Evolutionary conservation across 2,888 invertebrate species (phyloP), one percentile per base, ranked within the genome.

Genomic region (Tenthredo amoena): DNA sequence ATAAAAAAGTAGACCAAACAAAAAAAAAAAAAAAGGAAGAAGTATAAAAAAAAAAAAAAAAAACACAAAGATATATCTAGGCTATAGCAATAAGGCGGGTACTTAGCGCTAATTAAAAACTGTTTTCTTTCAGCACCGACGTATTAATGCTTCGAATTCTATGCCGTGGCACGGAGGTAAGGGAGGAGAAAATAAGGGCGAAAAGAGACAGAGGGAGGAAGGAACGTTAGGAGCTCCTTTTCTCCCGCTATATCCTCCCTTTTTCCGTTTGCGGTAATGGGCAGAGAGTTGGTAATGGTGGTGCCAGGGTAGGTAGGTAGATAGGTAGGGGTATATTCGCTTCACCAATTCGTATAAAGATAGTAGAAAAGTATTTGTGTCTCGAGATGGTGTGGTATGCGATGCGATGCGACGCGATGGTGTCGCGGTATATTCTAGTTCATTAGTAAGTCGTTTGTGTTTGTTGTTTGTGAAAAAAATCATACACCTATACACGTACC

Each of bases 51-150:
- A 65, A 12, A 31, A 12, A 31, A 26, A 65, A 15, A 31, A 26
- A 65, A 65, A 65, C 12, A 34, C 12, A 31, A 5, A 68, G 10
- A 68, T 15, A 26, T 26, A 68, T 26, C 34, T 31, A 68, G 68
- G 68, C 31, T 31, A 34, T 31, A 68, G 26, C 26, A 68, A 68
- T 31, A 68, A 68, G 31, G 76, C 31, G 58, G 74, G 83, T 86
- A 87, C 87, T 88, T 87, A 86, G 77, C 81, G 84, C 88, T 90
- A 89, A 90, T 88, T 88, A 89, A 89, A 87, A 88, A 89, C 87
- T 88, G 87, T 88, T 91, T 90, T 88, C 90, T 89, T 40, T 37
- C 50, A 65, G 79, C 79, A 74, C 72, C 72, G 43, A 71, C 26
- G 58, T 81, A 77, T 50, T 77, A 77, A 77, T 55, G 77, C 77